phyloP scores from a whole-genome alignment of 2,797 vertebrate species.

The Typhlichthys subterraneus region DNA sequence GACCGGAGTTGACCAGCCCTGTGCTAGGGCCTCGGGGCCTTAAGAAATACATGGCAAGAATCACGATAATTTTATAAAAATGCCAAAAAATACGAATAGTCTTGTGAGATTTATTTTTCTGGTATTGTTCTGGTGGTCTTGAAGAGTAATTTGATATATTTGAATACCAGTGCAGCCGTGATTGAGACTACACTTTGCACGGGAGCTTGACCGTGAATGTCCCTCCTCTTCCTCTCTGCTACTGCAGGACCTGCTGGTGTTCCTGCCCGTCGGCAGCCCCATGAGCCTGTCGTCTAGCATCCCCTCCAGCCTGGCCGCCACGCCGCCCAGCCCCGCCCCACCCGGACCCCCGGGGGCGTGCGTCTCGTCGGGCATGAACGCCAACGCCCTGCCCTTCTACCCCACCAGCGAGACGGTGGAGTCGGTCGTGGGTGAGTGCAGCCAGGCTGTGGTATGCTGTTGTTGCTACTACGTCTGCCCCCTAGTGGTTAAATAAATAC shows the following conservation, averaged over 20 bases:
- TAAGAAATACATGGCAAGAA: no score
- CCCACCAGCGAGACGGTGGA: slow-evolving; percentile 98
- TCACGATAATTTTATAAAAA: no score
- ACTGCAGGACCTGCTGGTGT: slow-evolving; percentile 89
- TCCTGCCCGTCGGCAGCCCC: slow-evolving; percentile 93
- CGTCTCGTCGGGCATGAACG: slow-evolving; percentile 94
- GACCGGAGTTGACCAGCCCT: no score
- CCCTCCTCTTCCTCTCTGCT: slow-evolving; percentile 14
- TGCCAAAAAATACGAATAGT: neutral
- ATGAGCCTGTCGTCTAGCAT: slow-evolving; percentile 96
- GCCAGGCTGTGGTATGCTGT: neutral
- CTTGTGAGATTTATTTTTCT: no score
- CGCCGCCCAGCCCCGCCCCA: slow-evolving; percentile 91
- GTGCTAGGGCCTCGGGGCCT: no score
- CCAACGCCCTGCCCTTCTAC: slow-evolving; percentile 97
- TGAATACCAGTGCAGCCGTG: no score
- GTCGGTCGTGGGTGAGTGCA: slow-evolving; percentile 91
- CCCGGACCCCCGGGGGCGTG: slow-evolving; percentile 84
- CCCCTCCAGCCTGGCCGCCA: slow-evolving; percentile 95
- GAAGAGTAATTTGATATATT: neutral
- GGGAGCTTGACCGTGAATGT: neutral
- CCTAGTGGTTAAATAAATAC: no score
- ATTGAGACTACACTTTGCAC: neutral
- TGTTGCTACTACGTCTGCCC: neutral
- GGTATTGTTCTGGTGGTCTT: neutral